phyloP scores from a whole-genome alignment of 2,797 vertebrate genomes.

The Phylloscopus collybita region DNA sequence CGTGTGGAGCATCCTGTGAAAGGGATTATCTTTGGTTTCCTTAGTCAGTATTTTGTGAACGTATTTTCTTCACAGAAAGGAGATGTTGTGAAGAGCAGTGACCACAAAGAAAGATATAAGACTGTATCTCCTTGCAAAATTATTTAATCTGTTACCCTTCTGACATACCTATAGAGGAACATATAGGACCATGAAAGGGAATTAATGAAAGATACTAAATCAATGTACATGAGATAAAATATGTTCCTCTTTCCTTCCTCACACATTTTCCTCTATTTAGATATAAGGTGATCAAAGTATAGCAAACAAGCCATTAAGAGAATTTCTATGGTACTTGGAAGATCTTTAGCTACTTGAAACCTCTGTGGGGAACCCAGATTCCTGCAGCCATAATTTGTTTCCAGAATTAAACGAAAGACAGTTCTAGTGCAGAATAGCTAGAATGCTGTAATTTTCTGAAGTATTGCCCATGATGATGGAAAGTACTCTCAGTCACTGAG shows the following conservation, averaged over 20 bases:
- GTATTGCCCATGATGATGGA: not conserved
- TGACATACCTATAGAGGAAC: not conserved
- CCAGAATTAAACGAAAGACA: slow-evolving; percentile 7
- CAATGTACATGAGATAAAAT: not conserved
- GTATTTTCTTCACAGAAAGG: not conserved
- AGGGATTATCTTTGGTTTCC: not conserved
- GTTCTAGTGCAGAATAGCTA: not conserved
- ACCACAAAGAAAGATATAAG: not conserved
- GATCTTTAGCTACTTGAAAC: slow-evolving; percentile 41
- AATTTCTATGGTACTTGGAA: slow-evolving; percentile 9
- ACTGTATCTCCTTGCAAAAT: not conserved
- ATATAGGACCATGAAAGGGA: not conserved
- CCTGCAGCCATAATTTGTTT: slow-evolving; percentile 39
- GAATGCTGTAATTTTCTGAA: slow-evolving; percentile 14
- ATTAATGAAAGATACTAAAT: not conserved
- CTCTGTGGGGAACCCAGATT: not conserved
- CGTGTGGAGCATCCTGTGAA: not conserved
- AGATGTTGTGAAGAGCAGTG: not conserved
- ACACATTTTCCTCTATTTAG: not conserved
- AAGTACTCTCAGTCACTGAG: not conserved
- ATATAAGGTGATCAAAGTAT: not conserved
- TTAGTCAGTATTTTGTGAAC: not conserved
- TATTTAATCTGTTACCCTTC: not conserved
- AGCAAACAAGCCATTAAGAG: not conserved
- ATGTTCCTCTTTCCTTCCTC: not conserved